These are phyloP conservation scores for Isaurus tuberculatus DNA, from an alignment of 92 coral and sea anemone species.

Conservation along the genomic window DNA sequence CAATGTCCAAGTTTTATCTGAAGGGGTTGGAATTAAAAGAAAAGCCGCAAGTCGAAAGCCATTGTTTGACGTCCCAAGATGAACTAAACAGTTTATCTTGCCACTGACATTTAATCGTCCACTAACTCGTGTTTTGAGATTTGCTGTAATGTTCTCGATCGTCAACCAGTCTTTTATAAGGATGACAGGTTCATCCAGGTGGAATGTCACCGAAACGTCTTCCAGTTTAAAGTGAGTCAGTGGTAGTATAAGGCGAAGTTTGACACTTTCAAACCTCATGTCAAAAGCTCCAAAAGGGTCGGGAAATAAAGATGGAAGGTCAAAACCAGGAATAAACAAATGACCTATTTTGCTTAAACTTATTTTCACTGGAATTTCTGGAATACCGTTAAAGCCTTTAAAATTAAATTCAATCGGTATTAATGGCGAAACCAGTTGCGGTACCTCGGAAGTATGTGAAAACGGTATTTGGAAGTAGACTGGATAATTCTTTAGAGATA, in stretches of 20 bases:
- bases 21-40: conserved; percentile 33
- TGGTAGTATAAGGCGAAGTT: conserved; percentile 53
- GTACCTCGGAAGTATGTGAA: neutral
- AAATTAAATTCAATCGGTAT: conserved; percentile 13
- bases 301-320: conserved; percentile 52
- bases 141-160: conserved; percentile 51
- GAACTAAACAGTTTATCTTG: conserved; percentile 46
- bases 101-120: conserved; percentile 47
- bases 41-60: conserved; percentile 19
- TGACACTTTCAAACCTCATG: conserved; percentile 42
- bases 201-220: conserved; percentile 40
- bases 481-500: conserved; percentile 24
- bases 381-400: conserved; percentile 24
- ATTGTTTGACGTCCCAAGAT: conserved; percentile 46
- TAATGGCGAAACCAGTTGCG: conserved; percentile 15
- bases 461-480: conserved; percentile 59
- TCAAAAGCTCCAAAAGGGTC: conserved; percentile 38
- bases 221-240: conserved; percentile 39
- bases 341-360: conserved; percentile 39
- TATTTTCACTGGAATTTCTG: conserved; percentile 30
- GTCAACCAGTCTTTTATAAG: conserved; percentile 58
- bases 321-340: conserved; percentile 54
- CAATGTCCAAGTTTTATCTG: conserved; percentile 53
- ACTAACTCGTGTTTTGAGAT: conserved; percentile 8
- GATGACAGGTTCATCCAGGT: conserved; percentile 12